Evolutionary conservation across 2,797 vertebrate species (phyloP).

Genomic region (Sebastes cheni): DNA sequence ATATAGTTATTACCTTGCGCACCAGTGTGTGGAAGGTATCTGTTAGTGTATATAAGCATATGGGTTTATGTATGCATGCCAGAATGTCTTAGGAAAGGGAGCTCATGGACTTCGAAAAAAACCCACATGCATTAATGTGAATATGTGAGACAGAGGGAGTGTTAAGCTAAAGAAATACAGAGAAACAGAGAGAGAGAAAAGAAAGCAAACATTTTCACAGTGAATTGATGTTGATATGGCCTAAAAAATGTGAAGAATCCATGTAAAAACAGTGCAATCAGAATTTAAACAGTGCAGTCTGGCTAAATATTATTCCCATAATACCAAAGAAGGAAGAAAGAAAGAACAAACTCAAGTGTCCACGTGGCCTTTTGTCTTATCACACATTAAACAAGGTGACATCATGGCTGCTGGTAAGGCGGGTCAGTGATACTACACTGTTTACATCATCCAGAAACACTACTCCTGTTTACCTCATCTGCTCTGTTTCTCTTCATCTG

Average conservation of each 20-base stretch:
- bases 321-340: background rate
- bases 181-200: background rate
- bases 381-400: slow-evolving; percentile 55
- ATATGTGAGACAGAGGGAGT: background rate
- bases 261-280: slow-evolving; percentile 1
- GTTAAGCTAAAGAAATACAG: background rate
- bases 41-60: slow-evolving; percentile 27
- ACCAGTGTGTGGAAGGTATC: slow-evolving; percentile 32
- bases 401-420: slow-evolving; percentile 60
- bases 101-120: slow-evolving; percentile 14
- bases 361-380: slow-evolving; percentile 30
- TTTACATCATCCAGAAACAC: slow-evolving; percentile 61
- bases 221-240: background rate
- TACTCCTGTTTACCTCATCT: slow-evolving; percentile 56
- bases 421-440: slow-evolving; percentile 65
- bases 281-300: background rate
- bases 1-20: slow-evolving; percentile 43
- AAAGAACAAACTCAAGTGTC: background rate
- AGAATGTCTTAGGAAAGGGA: background rate
- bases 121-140: background rate
- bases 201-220: background rate
- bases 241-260: background rate
- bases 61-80: slow-evolving; percentile 26
- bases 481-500: slow-evolving; percentile 28
- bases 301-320: background rate